These are phyloP conservation scores for Isaurus tuberculatus DNA, from an alignment of 92 coral and sea anemone species.

Conservation along the genomic window DNA sequence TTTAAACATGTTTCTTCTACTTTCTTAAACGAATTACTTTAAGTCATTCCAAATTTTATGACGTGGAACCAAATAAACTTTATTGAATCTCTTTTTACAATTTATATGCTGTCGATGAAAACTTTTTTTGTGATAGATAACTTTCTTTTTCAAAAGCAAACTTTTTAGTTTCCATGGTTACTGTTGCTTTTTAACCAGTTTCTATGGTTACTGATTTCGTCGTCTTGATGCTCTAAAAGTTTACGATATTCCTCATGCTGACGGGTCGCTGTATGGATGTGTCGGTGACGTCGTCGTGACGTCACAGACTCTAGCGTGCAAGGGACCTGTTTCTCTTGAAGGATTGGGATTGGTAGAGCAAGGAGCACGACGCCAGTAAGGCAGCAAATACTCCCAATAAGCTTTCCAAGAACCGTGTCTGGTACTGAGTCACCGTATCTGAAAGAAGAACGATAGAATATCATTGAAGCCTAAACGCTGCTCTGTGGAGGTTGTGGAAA, in stretches of 20 bases:
- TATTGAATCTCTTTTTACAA: no score
- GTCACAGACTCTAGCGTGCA: conserved; percentile 89
- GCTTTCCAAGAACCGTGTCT: conserved; percentile 82
- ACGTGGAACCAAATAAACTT: no score
- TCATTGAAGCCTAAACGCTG: no score
- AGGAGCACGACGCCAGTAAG: conserved; percentile 94
- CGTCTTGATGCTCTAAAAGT: background rate
- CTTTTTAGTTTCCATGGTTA: background rate
- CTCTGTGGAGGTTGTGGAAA: no score
- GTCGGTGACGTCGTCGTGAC: conserved; percentile 69
- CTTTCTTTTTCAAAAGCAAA: background rate
- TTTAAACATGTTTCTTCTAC: no score
- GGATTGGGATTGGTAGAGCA: conserved; percentile 92
- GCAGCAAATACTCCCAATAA: conserved; percentile 92
- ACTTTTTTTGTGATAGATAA: background rate
- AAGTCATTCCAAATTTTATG: no score
- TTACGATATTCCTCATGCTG: conserved; percentile 4
- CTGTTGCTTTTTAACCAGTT: background rate
- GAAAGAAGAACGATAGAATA: background rate
- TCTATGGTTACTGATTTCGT: background rate
- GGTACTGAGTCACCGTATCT: conserved; percentile 98
- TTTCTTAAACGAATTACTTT: no score
- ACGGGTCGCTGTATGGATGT: background rate
- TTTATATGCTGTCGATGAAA: no score
- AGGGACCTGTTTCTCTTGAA: conserved; percentile 95